Evolutionary conservation across 2,797 vertebrate genomes (phyloP).

Genomic region (Mionectes olivaceus): DNA sequence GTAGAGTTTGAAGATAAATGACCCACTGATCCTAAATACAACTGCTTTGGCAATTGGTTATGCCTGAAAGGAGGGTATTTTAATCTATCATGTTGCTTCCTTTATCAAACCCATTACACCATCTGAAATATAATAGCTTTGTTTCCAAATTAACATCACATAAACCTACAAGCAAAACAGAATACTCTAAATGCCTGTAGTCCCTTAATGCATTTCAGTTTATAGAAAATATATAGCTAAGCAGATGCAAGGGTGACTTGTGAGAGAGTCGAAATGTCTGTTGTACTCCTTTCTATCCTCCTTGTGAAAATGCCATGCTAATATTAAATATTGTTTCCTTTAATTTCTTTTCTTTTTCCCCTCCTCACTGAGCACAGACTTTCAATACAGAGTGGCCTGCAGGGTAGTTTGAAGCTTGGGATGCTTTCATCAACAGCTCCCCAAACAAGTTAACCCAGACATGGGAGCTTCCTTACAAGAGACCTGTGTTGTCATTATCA

Average conservation of each 20-base stretch:
- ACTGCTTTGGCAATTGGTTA: background rate
- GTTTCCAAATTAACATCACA: constrained; percentile 47
- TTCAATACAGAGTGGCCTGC: background rate
- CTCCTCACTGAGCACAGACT: background rate
- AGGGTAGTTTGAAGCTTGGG: background rate
- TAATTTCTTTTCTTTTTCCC: background rate
- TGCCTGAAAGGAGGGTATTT: constrained; percentile 4
- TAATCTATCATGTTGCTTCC: background rate
- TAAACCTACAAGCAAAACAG: background rate
- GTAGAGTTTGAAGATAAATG: constrained; percentile 36
- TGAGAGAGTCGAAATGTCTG: background rate
- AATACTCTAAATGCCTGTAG: background rate
- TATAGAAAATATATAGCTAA: background rate
- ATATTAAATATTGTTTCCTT: background rate
- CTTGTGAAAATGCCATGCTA: background rate
- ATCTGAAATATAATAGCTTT: background rate
- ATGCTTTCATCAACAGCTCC: background rate
- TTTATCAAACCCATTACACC: background rate
- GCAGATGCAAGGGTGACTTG: background rate
- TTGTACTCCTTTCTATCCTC: background rate
- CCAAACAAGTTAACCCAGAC: background rate
- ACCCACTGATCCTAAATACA: background rate
- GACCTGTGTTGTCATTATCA: background rate
- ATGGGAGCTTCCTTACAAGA: background rate
- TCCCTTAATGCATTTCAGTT: background rate